Conservation (phyloP, 2,797 vertebrate genomes). For the Crax fasciolata region DNA sequence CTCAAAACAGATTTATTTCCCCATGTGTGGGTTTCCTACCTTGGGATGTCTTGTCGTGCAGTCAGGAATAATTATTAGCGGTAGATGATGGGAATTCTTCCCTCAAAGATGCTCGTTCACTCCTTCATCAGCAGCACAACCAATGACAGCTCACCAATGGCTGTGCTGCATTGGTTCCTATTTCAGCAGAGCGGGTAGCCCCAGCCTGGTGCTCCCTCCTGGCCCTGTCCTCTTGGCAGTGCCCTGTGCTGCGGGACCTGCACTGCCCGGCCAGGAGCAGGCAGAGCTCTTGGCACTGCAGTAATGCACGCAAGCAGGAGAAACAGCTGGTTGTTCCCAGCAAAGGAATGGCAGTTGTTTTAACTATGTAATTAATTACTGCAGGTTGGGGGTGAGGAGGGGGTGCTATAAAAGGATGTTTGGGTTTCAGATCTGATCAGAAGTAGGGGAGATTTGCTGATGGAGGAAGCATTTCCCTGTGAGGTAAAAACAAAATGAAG, state of each 20-base stretch:
- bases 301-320: background rate
- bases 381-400: background rate
- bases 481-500: background rate
- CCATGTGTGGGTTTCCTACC: background rate
- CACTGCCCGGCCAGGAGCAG: constrained; percentile 30
- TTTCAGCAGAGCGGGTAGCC: constrained; percentile 13
- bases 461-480: background rate
- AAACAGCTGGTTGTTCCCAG: constrained; percentile 32
- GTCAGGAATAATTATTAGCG: constrained; percentile 57
- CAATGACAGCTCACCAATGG: constrained; percentile 43
- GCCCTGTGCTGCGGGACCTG: background rate
- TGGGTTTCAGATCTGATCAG: background rate
- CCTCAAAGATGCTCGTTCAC: constrained; percentile 37
- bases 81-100: constrained; percentile 56
- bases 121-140: constrained; percentile 66
- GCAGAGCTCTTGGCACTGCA: constrained; percentile 47
- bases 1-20: constrained; percentile 41
- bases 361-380: constrained; percentile 65
- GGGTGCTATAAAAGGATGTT: background rate
- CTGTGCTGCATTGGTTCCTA: constrained; percentile 27
- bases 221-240: constrained; percentile 55
- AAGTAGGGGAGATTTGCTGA: background rate
- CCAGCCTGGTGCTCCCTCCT: constrained; percentile 50
- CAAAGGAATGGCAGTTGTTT: constrained; percentile 37
- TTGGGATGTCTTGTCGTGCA: constrained; percentile 15